Percentiles rank a stretch among this genome's conserved stretches.
These are phyloP conservation scores for Drosophila diplacantha DNA, from an alignment of 2,888 invertebrate genomes.

Conservation along the genomic window DNA sequence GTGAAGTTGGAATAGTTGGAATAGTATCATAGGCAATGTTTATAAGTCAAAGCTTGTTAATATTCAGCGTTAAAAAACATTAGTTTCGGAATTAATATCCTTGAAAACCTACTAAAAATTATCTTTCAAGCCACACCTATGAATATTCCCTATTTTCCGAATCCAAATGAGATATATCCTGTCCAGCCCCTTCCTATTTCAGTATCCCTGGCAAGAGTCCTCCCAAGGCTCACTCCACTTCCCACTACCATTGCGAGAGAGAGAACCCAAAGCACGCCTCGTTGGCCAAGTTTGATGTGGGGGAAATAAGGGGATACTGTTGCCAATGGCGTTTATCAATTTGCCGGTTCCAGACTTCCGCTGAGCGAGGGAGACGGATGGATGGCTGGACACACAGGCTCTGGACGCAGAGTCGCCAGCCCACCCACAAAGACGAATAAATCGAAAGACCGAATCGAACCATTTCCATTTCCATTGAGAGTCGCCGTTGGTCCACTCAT, in stretches of 20 bases:
- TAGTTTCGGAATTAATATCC: not conserved
- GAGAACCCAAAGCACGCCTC: slow-evolving; percentile 51
- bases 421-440: slow-evolving; percentile 59
- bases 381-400: slow-evolving; percentile 15
- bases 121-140: not conserved
- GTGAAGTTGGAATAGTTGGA: too few relatives aligned
- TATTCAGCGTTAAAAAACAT: too few relatives aligned
- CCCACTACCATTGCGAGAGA: slow-evolving; percentile 38
- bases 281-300: slow-evolving; percentile 40
- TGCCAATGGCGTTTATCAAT: slow-evolving; percentile 74
- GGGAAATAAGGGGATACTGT: slow-evolving; percentile 28
- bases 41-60: too few relatives aligned
- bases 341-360: slow-evolving; percentile 51
- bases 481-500: slow-evolving; percentile 61
- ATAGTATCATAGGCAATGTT: too few relatives aligned
- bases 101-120: not conserved
- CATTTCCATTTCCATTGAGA: slow-evolving; percentile 21
- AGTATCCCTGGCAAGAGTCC: slow-evolving; percentile 27
- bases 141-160: too few relatives aligned
- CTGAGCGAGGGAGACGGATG: slow-evolving; percentile 24
- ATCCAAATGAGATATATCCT: not conserved
- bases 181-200: not conserved
- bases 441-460: slow-evolving; percentile 5
- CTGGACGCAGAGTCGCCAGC: slow-evolving; percentile 29
- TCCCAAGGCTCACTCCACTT: slow-evolving; percentile 5